Evolutionary conservation across 1,140 invertebrate species (phyloP), one percentile per base, ranked within the genome.

Genomic region (Harpegnathos saltator): DNA sequence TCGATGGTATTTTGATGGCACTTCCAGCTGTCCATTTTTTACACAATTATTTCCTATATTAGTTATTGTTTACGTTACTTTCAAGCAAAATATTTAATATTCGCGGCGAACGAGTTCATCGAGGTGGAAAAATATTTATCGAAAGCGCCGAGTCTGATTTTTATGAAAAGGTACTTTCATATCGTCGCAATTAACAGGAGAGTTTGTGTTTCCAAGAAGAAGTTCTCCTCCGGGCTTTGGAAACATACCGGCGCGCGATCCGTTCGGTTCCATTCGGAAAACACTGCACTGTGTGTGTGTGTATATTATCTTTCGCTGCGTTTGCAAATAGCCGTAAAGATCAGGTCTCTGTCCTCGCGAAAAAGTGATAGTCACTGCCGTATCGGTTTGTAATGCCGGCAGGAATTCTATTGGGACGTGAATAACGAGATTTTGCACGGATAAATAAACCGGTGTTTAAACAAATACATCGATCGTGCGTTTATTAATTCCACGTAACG

Each of bases 401-500:
- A 77, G 58, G 75, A 59, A 80, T 80, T 71, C 22, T 58, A 59
- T 58, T 12, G 65, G 75, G 54, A 80, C 71, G 52, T 56, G 9
- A 65, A 48, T 80, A 80, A 80, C 68, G 75, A 80, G 75, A 71
- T 80, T 80, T 71, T 44, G 1, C 33, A 69, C 17, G 65, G 52
- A 80, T 71, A 65, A 71, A 29, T 71, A 58, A 59, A 48, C 66
- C 22, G 54, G 52, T 59, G 75, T 69, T 80, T 80, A 80, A 80
- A 80, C 75, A 80, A 80, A 80, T 80, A 58, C 52, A 80, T 80
- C 75, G 65, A 80, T 71, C 52, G 33, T 48, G 58, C 65, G 65
- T 80, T 80, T 80, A 80, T 80, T 80, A 80, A 80, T 80, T 80
- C 75, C 75, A 68, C 65, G 75, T 80, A 80, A 71, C 75, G 75